Evolutionary conservation across 2,888 invertebrate genomes (phyloP).

Genomic region (Mythimna loreyi): DNA sequence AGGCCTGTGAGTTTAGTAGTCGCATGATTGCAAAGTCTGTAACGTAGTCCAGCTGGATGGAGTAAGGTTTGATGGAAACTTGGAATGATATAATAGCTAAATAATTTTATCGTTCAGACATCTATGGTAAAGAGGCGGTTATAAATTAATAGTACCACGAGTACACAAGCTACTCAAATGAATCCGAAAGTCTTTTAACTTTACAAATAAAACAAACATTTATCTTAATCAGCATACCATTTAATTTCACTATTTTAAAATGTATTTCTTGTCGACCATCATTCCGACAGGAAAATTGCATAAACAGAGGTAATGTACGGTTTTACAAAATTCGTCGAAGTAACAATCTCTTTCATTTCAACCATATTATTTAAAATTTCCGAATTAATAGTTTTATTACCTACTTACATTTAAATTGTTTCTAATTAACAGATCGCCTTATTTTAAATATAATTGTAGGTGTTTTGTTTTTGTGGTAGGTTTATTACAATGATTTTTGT

Average conservation of each 20-base stretch:
- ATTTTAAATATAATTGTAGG: conserved; percentile 12
- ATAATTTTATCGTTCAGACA: too few species aligned
- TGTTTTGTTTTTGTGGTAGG: conserved; percentile 15
- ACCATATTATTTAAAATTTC: conserved; percentile 33
- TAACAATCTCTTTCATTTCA: conserved; percentile 41
- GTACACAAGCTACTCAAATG: neutral
- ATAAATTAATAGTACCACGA: too few species aligned
- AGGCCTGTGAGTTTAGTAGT: neutral
- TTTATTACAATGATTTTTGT: conserved; percentile 44
- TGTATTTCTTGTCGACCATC: conserved; percentile 50
- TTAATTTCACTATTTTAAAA: conserved; percentile 61
- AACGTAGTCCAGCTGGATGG: neutral
- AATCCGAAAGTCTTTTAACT: neutral
- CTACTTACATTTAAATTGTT: conserved; percentile 50
- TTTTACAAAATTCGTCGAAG: conserved; percentile 49
- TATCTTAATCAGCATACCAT: conserved; percentile 54
- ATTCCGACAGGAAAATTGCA: conserved; percentile 55
- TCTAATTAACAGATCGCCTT: conserved; percentile 44
- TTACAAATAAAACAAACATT: conserved; percentile 54
- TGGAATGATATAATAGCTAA: too few species aligned
- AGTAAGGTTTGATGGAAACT: too few species aligned
- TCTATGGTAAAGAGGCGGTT: too few species aligned
- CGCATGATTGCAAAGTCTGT: neutral
- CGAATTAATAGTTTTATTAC: conserved; percentile 35
- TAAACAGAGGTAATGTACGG: conserved; percentile 69